Conservation (phyloP, 2,888 invertebrate genomes). For the Leucophora obtusa region DNA sequence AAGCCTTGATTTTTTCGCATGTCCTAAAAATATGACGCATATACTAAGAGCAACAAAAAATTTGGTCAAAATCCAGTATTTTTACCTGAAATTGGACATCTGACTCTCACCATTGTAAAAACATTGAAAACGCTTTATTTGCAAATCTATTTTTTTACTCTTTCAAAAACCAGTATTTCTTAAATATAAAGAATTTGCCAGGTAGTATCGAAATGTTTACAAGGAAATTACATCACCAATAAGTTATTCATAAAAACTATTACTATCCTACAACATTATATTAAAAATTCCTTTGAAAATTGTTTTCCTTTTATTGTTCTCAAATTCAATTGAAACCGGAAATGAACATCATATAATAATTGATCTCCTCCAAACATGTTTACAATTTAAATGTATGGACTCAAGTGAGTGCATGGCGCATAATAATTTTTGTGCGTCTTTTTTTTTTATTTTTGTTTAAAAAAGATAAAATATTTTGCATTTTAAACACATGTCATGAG, state of each 20-base stretch:
- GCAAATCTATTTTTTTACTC: too few relatives aligned
- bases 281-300: constrained; percentile 1
- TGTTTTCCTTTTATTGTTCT: neutral
- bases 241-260: neutral
- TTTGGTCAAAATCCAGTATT: too few relatives aligned
- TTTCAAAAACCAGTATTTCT: neutral
- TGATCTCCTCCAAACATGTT: constrained; percentile 27
- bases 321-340: constrained; percentile 57
- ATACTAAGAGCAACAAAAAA: too few relatives aligned
- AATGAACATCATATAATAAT: constrained; percentile 57
- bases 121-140: too few relatives aligned
- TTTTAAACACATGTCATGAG: constrained; percentile 55
- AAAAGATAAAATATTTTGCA: constrained; percentile 34
- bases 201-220: too few relatives aligned
- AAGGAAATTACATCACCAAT: neutral
- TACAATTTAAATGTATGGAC: constrained; percentile 21
- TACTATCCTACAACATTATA: neutral
- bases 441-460: neutral
- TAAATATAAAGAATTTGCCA: neutral
- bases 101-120: too few relatives aligned
- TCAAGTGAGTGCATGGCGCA: constrained; percentile 31
- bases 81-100: too few relatives aligned
- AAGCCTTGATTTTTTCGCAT: too few relatives aligned
- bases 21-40: too few relatives aligned
- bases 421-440: constrained; percentile 39